Conservation (phyloP, 2,797 vertebrate species). For the Sebastes itinus region DNA sequence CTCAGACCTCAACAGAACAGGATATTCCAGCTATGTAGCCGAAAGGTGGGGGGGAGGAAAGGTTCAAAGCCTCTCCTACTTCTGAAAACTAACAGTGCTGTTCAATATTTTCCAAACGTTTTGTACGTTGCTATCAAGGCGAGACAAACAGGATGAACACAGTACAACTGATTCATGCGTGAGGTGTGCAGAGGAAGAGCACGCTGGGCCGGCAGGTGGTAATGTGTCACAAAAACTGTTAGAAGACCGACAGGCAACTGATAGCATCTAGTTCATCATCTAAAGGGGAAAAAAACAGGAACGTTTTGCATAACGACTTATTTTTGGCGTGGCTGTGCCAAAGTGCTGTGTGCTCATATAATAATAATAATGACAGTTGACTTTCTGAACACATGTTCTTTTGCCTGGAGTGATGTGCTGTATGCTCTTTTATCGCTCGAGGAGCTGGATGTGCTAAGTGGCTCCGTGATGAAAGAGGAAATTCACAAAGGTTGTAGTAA, state of each 20-base stretch:
- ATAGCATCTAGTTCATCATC: slow-evolving; percentile 5
- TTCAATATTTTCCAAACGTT: background rate
- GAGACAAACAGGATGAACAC: slow-evolving; percentile 4
- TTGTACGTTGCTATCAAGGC: background rate
- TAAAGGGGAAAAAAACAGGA: background rate
- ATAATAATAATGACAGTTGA: background rate
- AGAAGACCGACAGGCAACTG: background rate
- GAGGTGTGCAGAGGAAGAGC: background rate
- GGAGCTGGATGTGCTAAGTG: slow-evolving; percentile 16
- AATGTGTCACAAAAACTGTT: slow-evolving; percentile 15
- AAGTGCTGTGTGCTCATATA: background rate
- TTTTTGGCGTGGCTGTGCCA: background rate
- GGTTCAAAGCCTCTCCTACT: background rate
- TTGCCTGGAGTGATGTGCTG: slow-evolving; percentile 15
- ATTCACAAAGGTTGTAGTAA: slow-evolving; percentile 18
- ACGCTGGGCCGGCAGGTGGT: background rate
- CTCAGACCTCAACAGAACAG: slow-evolving; percentile 29
- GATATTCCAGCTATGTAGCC: slow-evolving; percentile 21
- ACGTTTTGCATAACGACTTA: slow-evolving; percentile 10
- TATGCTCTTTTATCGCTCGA: background rate
- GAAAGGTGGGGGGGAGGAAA: background rate
- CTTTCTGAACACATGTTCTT: slow-evolving; percentile 5
- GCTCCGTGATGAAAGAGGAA: slow-evolving; percentile 18
- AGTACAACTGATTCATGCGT: background rate
- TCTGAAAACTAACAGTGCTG: background rate